These are phyloP conservation scores for Acanthopleura granulata DNA, from an alignment of 2,888 invertebrate genomes.

Conservation along the genomic window DNA sequence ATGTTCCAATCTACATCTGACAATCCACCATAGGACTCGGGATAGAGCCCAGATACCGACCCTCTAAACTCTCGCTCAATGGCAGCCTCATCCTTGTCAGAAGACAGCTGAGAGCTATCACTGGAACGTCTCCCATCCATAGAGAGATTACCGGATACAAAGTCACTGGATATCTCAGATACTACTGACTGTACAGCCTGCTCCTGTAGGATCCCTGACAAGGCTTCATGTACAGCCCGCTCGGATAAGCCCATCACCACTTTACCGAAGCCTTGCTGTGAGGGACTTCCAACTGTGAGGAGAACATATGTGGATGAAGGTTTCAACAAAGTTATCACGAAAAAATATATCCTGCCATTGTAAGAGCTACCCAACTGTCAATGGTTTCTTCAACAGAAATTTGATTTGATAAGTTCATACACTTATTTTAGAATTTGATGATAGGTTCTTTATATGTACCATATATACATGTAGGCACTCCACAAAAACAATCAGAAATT, in stretches of 20 bases:
- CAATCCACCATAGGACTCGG: slow-evolving; percentile 54
- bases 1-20: slow-evolving; percentile 62
- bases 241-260: background rate
- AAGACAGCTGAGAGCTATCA: slow-evolving; percentile 26
- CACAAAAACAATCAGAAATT: no score
- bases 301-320: no score
- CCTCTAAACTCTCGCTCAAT: slow-evolving; percentile 20
- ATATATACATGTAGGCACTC: no score
- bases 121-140: slow-evolving; percentile 23
- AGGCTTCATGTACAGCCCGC: background rate
- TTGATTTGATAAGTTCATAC: no score
- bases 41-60: slow-evolving; percentile 49
- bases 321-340: no score
- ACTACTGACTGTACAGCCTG: slow-evolving; percentile 37
- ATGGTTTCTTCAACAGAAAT: no score
- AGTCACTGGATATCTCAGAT: slow-evolving; percentile 56
- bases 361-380: no score
- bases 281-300: background rate
- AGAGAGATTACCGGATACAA: slow-evolving; percentile 49
- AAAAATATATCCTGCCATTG: background rate
- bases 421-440: no score
- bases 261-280: background rate
- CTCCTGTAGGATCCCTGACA: slow-evolving; percentile 9
- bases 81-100: background rate
- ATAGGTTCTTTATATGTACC: no score